A percentile compares a stretch with the other conserved stretches of the same genome.
Conservation (phyloP, 2,113 vertebrate species). For the Castor canadensis region DNA sequence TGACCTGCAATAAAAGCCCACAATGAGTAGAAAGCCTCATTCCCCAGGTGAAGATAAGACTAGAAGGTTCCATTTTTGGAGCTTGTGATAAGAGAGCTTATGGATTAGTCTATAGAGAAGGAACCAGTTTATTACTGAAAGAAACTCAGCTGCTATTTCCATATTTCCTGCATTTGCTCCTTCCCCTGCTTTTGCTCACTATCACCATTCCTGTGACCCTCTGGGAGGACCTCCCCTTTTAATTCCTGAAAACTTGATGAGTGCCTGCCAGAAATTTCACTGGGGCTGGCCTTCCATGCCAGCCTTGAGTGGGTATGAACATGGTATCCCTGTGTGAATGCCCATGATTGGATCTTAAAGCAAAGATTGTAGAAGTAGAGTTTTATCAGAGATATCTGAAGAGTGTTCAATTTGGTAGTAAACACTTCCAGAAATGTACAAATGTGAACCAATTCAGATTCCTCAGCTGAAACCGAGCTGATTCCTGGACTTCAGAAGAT, state of each 20-base stretch:
- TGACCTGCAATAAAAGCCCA: not conserved
- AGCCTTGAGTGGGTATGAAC: not conserved
- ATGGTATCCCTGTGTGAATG: not conserved
- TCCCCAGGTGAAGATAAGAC: not conserved
- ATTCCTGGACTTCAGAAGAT: not conserved
- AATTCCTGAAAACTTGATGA: slow-evolving; percentile 52
- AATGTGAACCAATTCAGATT: not conserved
- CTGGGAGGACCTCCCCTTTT: not conserved
- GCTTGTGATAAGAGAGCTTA: not conserved
- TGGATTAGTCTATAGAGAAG: not conserved
- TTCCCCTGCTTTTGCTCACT: not conserved
- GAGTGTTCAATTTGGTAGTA: not conserved
- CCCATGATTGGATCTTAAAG: slow-evolving; percentile 15
- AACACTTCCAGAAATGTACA: not conserved
- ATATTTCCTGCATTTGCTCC: not conserved
- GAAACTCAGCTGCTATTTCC: not conserved
- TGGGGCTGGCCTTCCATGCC: slow-evolving; percentile 50
- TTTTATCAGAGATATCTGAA: not conserved
- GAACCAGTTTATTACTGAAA: slow-evolving; percentile 46
- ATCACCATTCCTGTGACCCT: not conserved
- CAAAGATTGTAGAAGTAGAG: slow-evolving; percentile 30
- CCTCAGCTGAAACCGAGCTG: not conserved
- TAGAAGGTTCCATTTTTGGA: not conserved
- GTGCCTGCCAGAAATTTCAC: slow-evolving; percentile 68
- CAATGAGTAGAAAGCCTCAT: not conserved